Percentiles rank a stretch among this genome's conserved stretches.
These are phyloP conservation scores for Sardinella longiceps DNA, from an alignment of 2,797 vertebrate genomes.

Conservation along the genomic window DNA sequence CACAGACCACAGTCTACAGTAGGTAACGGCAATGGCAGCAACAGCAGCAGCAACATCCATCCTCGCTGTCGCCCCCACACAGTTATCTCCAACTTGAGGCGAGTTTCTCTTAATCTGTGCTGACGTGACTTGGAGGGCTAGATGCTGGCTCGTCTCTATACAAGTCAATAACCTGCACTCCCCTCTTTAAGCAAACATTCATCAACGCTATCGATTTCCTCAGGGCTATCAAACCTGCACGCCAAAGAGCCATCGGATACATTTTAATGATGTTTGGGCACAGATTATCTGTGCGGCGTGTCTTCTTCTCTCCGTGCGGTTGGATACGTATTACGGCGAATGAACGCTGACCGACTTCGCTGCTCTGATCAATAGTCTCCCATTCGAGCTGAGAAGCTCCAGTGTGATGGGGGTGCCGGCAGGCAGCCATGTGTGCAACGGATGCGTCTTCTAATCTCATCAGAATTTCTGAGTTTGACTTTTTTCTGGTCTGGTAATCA, in stretches of 20 bases:
- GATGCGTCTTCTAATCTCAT: not conserved
- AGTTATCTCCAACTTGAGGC: conserved; percentile 16
- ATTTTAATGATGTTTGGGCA: conserved; percentile 22
- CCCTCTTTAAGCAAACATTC: conserved; percentile 22
- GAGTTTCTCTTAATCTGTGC: not conserved
- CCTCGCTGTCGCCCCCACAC: not conserved
- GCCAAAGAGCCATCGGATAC: conserved; percentile 11
- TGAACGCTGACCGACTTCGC: not conserved
- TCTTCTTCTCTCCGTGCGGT: not conserved
- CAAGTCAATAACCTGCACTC: conserved; percentile 20
- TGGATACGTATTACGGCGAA: not conserved
- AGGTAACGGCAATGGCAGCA: too few species aligned
- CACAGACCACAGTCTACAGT: not conserved
- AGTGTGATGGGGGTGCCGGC: not conserved
- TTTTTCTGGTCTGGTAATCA: not conserved
- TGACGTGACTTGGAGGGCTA: not conserved
- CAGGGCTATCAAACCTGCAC: not conserved
- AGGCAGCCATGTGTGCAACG: not conserved
- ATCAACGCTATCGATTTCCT: conserved; percentile 16
- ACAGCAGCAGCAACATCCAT: not conserved
- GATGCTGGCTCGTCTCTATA: not conserved
- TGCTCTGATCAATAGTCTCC: not conserved
- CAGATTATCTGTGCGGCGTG: conserved; percentile 1
- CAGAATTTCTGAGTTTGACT: not conserved
- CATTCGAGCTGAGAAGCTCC: not conserved